Base-by-base conservation (phyloP, 2,797 vertebrate genomes). In the Hyperoplus lanceolatus region DNA sequence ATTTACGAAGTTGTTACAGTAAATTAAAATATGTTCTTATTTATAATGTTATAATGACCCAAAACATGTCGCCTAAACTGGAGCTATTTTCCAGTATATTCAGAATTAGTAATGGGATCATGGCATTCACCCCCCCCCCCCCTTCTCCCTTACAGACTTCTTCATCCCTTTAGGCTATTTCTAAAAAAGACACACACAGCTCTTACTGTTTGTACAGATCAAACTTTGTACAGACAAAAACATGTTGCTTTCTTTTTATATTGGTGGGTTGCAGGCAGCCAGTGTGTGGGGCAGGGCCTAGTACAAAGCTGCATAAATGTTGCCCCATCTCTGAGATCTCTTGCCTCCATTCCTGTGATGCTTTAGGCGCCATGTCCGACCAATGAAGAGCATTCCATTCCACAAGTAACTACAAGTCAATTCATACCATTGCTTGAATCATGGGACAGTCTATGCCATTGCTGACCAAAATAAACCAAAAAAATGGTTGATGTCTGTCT, bases 361-460 rank as follows among this genome's bases (percentile, higher is more conserved):
- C 87, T 94, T 91, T 56, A 80, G 89, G 91, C 86, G 43, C 79
- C 70, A 13, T 48, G 87, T 87, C 81, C 67, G 53, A 91, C 88
- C 86, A 76, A 79, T 55, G 82, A 29, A 29, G 29, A 91, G 89
- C 90, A 92, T 94, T 93, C 90, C 93, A 90, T 90, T 94, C 90
- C 93, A 89, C 90, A 90, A 93, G 93, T 89, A 91, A 93, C 83
- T 86, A 92, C 93, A 92, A 90, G 90, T 87, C 85, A 88, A 87
- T 39, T 82, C 81, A 84, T 76, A 84, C 85, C 86, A 50, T 60
- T 43, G 64, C 62, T 29, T 61, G 66, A 78, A 91, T 92, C 89
- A 90, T 73, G 84, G 84, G 89, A 89, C 85, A 65, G 83, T 65
- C 82, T 59, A 49, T 29, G 45, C 29, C 29, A 29, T 29, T 29